phyloP scores from a whole-genome alignment of 1,140 invertebrate genomes.

The Notospermus geniculatus region DNA sequence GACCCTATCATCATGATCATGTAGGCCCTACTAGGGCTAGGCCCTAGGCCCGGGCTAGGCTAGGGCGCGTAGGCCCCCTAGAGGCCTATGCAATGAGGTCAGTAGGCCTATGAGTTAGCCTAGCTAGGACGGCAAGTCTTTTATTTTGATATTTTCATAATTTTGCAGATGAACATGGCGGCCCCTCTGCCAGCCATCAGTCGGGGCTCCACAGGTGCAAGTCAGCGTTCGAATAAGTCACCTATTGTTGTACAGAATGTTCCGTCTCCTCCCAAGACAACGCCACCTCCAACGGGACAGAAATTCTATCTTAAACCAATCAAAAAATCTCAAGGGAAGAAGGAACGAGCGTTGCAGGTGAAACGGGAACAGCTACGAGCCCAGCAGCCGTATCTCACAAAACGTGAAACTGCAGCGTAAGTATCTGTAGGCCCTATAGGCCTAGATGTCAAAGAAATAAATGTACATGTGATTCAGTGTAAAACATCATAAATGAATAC shows the following conservation, averaged over 20 bases:
- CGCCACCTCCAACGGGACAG: background rate
- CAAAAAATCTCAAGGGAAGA: slow-evolving; percentile 27
- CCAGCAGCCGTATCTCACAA: slow-evolving; percentile 35
- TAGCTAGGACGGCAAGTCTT: no score
- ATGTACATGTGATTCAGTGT: no score
- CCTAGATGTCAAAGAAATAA: no score
- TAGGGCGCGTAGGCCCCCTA: no score
- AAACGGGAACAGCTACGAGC: slow-evolving; percentile 29
- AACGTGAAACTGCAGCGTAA: slow-evolving; percentile 26
- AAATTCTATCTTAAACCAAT: slow-evolving; percentile 26
- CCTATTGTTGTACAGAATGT: slow-evolving; percentile 2
- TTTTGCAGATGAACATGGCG: slow-evolving; percentile 33
- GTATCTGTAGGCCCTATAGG: background rate
- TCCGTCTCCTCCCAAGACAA: background rate
- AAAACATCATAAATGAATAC: background rate
- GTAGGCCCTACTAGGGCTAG: no score
- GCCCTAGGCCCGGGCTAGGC: no score
- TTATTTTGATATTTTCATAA: background rate
- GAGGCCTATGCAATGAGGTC: no score
- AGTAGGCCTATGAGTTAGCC: no score
- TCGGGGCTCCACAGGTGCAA: slow-evolving; percentile 15
- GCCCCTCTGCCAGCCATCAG: slow-evolving; percentile 40
- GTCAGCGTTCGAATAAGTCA: background rate
- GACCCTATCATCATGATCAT: no score
- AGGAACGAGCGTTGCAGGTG: slow-evolving; percentile 27